These are phyloP conservation scores for Proctacanthus coquilletti DNA, from an alignment of 1,140 invertebrate species.

Conservation along the genomic window DNA sequence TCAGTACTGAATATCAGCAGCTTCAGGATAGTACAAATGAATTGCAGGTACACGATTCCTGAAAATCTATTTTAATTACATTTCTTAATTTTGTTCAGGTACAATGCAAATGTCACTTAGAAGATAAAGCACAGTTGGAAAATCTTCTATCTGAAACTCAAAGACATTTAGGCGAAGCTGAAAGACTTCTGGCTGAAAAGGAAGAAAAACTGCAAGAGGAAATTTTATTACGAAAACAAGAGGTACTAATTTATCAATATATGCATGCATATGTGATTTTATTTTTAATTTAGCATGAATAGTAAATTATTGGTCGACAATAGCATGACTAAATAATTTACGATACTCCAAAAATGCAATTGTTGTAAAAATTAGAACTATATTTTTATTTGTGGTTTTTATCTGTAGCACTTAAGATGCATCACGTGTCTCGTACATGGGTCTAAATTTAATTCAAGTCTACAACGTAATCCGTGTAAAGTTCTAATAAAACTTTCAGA, in stretches of 20 bases:
- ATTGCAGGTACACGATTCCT: constrained; percentile 38
- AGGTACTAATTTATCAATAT: constrained; percentile 22
- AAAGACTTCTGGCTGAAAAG: constrained; percentile 35
- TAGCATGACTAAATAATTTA: too few species aligned
- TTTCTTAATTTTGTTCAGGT: constrained; percentile 14
- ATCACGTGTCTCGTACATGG: too few species aligned
- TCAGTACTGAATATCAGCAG: constrained; percentile 52
- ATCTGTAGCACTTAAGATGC: too few species aligned
- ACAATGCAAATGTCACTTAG: constrained; percentile 53
- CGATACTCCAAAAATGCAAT: too few species aligned
- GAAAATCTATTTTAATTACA: constrained; percentile 1
- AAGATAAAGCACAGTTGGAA: constrained; percentile 58
- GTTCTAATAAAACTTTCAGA: too few species aligned
- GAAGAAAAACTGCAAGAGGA: constrained; percentile 42
- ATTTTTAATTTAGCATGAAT: constrained; percentile 9
- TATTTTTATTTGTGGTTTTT: too few species aligned
- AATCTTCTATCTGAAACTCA: constrained; percentile 49
- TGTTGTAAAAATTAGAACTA: too few species aligned
- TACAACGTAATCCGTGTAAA: too few species aligned
- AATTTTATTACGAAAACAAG: constrained; percentile 38
- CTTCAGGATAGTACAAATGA: constrained; percentile 58
- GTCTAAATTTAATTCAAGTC: too few species aligned
- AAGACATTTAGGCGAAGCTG: constrained; percentile 42
- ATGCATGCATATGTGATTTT: background rate
- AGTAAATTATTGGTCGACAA: too few species aligned